Conservation (phyloP, 2,113 vertebrate species). For the Dasyornis broadbenti region DNA sequence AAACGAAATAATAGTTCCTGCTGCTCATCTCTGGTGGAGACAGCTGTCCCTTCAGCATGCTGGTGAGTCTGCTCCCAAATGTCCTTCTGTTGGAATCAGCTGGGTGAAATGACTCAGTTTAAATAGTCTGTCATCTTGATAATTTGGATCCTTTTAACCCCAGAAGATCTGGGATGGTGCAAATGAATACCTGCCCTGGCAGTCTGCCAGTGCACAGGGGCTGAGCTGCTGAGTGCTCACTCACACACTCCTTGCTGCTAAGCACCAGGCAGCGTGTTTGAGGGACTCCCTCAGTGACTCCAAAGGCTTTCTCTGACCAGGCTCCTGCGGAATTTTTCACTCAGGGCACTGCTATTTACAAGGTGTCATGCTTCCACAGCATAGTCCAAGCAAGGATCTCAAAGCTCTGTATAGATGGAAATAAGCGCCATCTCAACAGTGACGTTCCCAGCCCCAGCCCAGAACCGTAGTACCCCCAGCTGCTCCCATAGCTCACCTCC, state of each 20-base stretch:
- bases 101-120: neutral
- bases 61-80: neutral
- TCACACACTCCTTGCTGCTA: neutral
- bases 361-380: neutral
- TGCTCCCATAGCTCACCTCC: neutral
- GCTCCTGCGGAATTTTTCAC: neutral
- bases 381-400: neutral
- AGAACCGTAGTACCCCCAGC: neutral
- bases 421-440: neutral
- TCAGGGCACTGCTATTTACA: neutral
- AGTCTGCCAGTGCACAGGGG: neutral
- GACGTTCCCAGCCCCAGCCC: neutral
- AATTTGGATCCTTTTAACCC: neutral
- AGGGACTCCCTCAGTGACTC: neutral
- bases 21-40: neutral
- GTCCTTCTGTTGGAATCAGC: neutral
- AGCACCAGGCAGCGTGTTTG: neutral
- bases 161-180: neutral
- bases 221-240: neutral
- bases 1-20: neutral
- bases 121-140: neutral
- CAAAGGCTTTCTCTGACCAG: neutral
- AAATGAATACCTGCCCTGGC: neutral
- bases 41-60: neutral
- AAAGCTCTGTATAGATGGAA: neutral